These are phyloP conservation scores for Procambarus virginalis DNA, from an alignment of 1,140 invertebrate genomes.

Conservation along the genomic window DNA sequence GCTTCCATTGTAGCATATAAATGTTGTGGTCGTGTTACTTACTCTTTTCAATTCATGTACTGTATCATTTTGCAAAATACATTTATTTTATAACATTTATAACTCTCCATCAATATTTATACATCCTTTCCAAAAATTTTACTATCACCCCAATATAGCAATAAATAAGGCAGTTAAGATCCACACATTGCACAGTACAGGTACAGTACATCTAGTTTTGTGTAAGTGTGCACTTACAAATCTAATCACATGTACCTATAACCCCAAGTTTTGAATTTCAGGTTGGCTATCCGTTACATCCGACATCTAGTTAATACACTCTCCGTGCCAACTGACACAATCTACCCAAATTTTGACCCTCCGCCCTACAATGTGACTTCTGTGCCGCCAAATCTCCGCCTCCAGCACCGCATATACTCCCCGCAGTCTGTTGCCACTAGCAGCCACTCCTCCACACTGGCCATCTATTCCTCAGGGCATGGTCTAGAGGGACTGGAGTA, in stretches of 20 bases:
- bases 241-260: neutral
- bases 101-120: no score
- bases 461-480: constrained; percentile 31
- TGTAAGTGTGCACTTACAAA: no score
- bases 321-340: constrained; percentile 69
- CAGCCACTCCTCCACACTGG: constrained; percentile 29
- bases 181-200: no score
- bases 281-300: constrained; percentile 87
- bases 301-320: constrained; percentile 82
- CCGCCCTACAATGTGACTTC: constrained; percentile 67
- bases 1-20: no score
- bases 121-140: no score
- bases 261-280: constrained; percentile 72
- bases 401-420: constrained; percentile 48
- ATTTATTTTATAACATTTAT: no score
- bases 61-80: no score
- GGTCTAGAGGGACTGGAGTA: constrained; percentile 44
- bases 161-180: no score
- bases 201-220: no score
- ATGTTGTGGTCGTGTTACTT: no score
- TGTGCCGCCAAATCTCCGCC: constrained; percentile 58
- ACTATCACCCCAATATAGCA: no score
- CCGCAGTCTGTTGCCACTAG: constrained; percentile 18
- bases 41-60: no score
- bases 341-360: constrained; percentile 68